Percentiles rank a stretch among this genome's conserved stretches.
Conservation (phyloP, 2,888 invertebrate species). For the Tupiocoris notatus region DNA sequence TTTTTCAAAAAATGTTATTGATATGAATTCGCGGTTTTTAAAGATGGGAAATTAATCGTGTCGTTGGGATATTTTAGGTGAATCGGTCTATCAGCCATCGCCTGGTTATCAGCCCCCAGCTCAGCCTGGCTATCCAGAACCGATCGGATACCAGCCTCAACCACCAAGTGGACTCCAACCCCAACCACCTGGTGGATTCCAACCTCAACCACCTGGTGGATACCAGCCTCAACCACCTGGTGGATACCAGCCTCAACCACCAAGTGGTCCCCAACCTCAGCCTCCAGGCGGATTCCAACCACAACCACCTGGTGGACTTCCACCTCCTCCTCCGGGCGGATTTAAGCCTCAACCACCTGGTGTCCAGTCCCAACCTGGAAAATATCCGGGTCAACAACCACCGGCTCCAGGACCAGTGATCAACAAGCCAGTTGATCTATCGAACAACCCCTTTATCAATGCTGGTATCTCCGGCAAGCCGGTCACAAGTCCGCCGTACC, state of each 20-base stretch:
- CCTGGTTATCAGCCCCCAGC: conserved; percentile 38
- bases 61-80: conserved; percentile 7
- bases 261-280: not conserved
- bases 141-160: not conserved
- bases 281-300: not conserved
- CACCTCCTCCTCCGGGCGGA: not conserved
- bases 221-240: conserved; percentile 42
- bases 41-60: not conserved
- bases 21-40: not conserved
- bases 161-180: not conserved
- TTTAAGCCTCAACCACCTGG: not conserved
- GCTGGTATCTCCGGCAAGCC: conserved; percentile 31
- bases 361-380: not conserved
- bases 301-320: conserved; percentile 54
- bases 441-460: conserved; percentile 37
- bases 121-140: not conserved
- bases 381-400: conserved; percentile 14
- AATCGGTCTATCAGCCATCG: conserved; percentile 38
- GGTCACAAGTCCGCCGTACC: conserved; percentile 15
- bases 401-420: conserved; percentile 14
- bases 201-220: conserved; percentile 49
- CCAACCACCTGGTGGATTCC: conserved; percentile 54
- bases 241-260: not conserved
- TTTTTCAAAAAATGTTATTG: conserved; percentile 2
- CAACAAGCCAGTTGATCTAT: conserved; percentile 31